Conservation (phyloP, 2,888 invertebrate genomes). For the Pogonocherus hispidulus region DNA sequence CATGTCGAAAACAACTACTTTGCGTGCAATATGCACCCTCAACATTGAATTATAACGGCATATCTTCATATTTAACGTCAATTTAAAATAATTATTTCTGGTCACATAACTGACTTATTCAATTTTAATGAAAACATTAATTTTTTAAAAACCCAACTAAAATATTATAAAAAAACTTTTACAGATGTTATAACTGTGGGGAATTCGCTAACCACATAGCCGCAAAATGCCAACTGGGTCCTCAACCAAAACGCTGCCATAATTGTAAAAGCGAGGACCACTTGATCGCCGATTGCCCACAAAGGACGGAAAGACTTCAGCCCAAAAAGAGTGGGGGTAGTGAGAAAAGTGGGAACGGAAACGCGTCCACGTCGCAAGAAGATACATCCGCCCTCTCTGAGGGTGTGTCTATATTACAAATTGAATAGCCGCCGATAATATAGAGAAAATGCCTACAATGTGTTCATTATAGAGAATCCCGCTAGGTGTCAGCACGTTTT, state of each 20-base stretch:
- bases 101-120: too few species aligned
- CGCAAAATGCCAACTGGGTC: slow-evolving; percentile 88
- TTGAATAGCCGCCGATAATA: slow-evolving; percentile 43
- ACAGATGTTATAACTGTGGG: slow-evolving; percentile 93
- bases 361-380: slow-evolving; percentile 51
- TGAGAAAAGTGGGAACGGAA: slow-evolving; percentile 49
- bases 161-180: slow-evolving; percentile 33
- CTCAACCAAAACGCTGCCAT: slow-evolving; percentile 93
- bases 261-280: slow-evolving; percentile 91
- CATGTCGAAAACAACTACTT: too few species aligned
- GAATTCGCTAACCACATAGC: slow-evolving; percentile 95
- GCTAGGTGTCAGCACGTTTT: slow-evolving; percentile 39
- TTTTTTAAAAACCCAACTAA: too few species aligned
- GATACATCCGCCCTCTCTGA: slow-evolving; percentile 43
- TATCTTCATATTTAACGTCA: too few species aligned
- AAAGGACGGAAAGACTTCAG: slow-evolving; percentile 65
- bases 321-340: slow-evolving; percentile 27
- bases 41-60: too few species aligned
- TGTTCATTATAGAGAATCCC: slow-evolving; percentile 45
- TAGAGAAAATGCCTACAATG: slow-evolving; percentile 43
- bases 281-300: slow-evolving; percentile 90
- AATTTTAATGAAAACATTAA: too few species aligned
- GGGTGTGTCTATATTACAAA: slow-evolving; percentile 37
- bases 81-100: too few species aligned
- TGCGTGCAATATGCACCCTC: too few species aligned